Evolutionary conservation across 1,140 invertebrate genomes (phyloP), one percentile per base, ranked within the genome.

Genomic region (Teleogryllus occipitalis): DNA sequence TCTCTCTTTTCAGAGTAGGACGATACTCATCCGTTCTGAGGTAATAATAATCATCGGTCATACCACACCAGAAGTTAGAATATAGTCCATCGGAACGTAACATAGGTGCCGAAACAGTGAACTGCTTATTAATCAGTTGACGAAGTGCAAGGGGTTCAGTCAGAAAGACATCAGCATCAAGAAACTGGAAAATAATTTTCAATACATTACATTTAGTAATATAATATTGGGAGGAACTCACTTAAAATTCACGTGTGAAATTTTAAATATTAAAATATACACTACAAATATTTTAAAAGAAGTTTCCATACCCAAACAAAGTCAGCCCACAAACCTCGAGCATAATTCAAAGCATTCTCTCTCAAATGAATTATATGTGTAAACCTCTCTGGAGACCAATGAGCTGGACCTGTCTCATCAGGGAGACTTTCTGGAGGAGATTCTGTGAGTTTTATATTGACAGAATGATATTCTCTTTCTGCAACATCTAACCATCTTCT

Each of bases 21-120:
- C 93, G 91, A 84, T 98, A 99, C 78, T 95, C 92, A 12, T 96
- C 92, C 0, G 95, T 96, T 85, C 96, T 88, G 77, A 90, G 85
- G 84, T 99, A 99, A 85, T 98, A 99, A 85, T 94, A 97, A 81
- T 96, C 89, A 7, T 91, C 86, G 3, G 92, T 92, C 94, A 98
- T 97, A 14, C 94, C 97, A 83, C 94, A 92, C 97, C 97, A 99
- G 87, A 97, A 99, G 86, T 99, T 99, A 21, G 96, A 97, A 86
- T 98, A 98, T 47, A 95, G 87, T 22, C 94, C 92, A 83, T 96
- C 92, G 0, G 96, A 95, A 80, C 92, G 89, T 8, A 98, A 85
- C 91, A 98, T 93, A 18, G 97, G 97, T 0, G 96, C 93, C 7
- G 93, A 89, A 39, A 96, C 85, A 7, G 89, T 86, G 15, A 90